Conservation (phyloP, 2,888 invertebrate species). For the Phoenoteleia sp. region DNA sequence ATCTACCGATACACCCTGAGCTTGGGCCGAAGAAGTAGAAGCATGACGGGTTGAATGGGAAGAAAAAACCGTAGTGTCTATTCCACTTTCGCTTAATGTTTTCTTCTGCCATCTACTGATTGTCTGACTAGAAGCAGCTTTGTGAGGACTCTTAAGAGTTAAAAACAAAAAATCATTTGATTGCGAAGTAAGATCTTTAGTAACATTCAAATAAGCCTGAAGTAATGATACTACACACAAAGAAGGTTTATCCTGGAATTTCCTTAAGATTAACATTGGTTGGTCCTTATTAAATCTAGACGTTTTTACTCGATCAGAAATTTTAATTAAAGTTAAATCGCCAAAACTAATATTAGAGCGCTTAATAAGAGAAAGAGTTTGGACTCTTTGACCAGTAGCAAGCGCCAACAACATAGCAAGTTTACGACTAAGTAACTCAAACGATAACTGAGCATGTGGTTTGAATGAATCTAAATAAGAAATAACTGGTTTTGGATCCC, state of each 20-base stretch:
- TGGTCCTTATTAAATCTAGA: conserved; percentile 31
- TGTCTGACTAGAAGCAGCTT: background rate
- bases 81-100: background rate
- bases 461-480: background rate
- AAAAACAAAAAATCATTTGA: background rate
- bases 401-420: conserved; percentile 3
- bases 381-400: conserved; percentile 26
- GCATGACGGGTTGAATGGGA: conserved; percentile 36
- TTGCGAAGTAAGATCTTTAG: background rate
- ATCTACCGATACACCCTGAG: background rate
- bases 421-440: conserved; percentile 8
- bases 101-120: conserved; percentile 27
- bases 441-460: conserved; percentile 4
- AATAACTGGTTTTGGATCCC: conserved; percentile 75
- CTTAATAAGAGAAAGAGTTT: conserved; percentile 37
- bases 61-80: conserved; percentile 28
- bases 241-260: background rate
- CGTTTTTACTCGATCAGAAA: conserved; percentile 52
- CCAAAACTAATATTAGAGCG: conserved; percentile 9
- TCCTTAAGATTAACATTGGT: background rate
- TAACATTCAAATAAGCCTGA: background rate
- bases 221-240: background rate
- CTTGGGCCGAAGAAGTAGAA: conserved; percentile 2
- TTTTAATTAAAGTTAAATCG: conserved; percentile 42
- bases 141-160: background rate